Evolutionary conservation across 2,113 vertebrate species (phyloP), one percentile per base, ranked within the genome.

Genomic region (Vidua macroura): DNA sequence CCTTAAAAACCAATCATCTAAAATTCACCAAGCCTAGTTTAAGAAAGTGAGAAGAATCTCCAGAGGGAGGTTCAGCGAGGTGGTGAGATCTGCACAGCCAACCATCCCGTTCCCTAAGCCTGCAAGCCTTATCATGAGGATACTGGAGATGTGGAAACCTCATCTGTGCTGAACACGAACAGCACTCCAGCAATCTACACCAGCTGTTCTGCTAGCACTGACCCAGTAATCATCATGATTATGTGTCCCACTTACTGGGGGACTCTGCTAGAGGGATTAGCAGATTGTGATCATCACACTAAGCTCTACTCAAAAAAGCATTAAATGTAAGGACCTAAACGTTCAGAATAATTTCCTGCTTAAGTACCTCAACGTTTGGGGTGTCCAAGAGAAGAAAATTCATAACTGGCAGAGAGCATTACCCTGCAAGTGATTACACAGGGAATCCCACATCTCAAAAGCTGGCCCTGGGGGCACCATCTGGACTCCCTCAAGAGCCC

Each of bases 191-290:
- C 6, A 3, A 72, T 69, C 3, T 1, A 79, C 78, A 90, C 89
- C 96, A 97, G 93, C 85, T 96, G 95, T 83, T 95, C 9, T 0
- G 82, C 17, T 83, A 35, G 63, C 92, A 85, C 6, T 92, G 82
- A 95, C 88, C 88, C 92, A 93, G 91, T 93, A 96, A 96, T 84
- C 90, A 70, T 28, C 5, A 0, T 39, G 83, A 96, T 93, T 83
- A 67, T 15, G 35, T 95, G 93, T 91, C 92, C 96, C 84, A 91
- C 84, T 94, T 95, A 93, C 84, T n/a, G 30, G 43, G 39, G 43
- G 43, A 48, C 84, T 59, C 87, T 37, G 72, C 78, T 74, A 31
- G 55, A 83, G 56, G 82, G 95, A 96, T 95, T 90, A 96, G 37
- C 72, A 48, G 53, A 72, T 77, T 1, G 2, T 46, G 79, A 92